Base-by-base conservation (phyloP, 2,113 vertebrate species). In the Galemys pyrenaicus region DNA sequence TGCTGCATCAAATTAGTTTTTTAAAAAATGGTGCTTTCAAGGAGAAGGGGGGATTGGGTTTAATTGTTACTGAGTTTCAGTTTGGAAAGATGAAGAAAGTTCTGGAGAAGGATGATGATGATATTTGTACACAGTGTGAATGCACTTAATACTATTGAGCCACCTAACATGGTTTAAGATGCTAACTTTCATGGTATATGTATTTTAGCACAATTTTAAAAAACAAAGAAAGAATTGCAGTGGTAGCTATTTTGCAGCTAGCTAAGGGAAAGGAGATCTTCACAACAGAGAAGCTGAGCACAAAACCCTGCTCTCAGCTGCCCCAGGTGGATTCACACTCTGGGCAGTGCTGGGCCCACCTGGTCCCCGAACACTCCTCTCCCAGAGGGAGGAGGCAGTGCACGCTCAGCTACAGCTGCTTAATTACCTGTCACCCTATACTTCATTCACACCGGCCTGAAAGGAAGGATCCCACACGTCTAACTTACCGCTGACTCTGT, bases 351-450 rank as follows among this genome's bases (percentile, higher is more conserved):
- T 1, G 44, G 7, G 28, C 32, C 17, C 54, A 7, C 51, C 1
- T 12, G 12, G 3, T 12, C 35, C 13, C 1, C 0, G 65, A 86
- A 46, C 28, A 58, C 30, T 24, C 35, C 10, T 44, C 54, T 32
- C 54, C 28, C 44, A 22, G 16, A 37, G 58, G 65, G 35, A 35
- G 49, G 37, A 9, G 24, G 49, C 1, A 0, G 22, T 1, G 26
- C 68, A n/a, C 22, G 1, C 1, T 11, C 74, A 71, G 35, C 73
- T 87, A 81, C 96, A 94, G 85, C 81, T 58, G 56, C 30, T 77
- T 73, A 73, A 87, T 92, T 70, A 81, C 81, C 77, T 90, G 94
- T 75, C 96, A 95, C 77, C 77, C 41, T 89, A 90, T 81, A 90
- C 93, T 51, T 68, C 95, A 74, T 65, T 94, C 95, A 58, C 81